Conservation (phyloP, 2,888 invertebrate genomes). For the Nasonia oneida region DNA sequence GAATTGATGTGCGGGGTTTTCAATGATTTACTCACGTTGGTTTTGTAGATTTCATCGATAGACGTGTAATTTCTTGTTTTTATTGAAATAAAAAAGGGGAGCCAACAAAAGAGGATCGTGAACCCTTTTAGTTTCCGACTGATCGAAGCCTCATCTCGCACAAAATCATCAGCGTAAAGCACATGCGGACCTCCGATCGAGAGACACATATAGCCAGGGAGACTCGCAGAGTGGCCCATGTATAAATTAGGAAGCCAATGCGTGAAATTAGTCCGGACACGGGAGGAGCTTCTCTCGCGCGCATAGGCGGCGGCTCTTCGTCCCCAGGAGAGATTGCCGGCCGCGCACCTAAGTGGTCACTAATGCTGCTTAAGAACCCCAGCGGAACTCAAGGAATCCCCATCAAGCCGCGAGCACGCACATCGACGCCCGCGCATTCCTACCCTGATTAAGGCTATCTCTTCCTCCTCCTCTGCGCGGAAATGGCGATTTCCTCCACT, state of each 20-base stretch:
- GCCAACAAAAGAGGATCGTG: no score
- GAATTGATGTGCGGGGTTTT: conserved; percentile 38
- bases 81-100: no score
- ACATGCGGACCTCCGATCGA: not conserved
- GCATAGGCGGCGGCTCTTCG: not conserved
- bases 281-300: not conserved
- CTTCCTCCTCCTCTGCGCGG: conserved; percentile 50
- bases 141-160: no score
- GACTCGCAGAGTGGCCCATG: conserved; percentile 35
- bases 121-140: no score
- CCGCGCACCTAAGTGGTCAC: conserved; percentile 71
- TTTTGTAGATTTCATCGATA: conserved; percentile 35
- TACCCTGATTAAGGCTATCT: conserved; percentile 68
- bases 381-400: conserved; percentile 70
- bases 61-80: no score
- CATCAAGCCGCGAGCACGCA: conserved; percentile 63
- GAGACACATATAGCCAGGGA: not conserved
- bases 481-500: conserved; percentile 67
- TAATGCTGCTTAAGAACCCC: conserved; percentile 73
- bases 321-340: conserved; percentile 20
- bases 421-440: conserved; percentile 70
- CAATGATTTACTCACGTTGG: no score
- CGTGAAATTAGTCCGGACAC: conserved; percentile 58
- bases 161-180: not conserved
- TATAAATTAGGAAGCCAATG: conserved; percentile 59